These are phyloP conservation scores for Axinella damicornis DNA, from an alignment of 37 sponge, comb jelly and placozoan species.

Conservation along the genomic window DNA sequence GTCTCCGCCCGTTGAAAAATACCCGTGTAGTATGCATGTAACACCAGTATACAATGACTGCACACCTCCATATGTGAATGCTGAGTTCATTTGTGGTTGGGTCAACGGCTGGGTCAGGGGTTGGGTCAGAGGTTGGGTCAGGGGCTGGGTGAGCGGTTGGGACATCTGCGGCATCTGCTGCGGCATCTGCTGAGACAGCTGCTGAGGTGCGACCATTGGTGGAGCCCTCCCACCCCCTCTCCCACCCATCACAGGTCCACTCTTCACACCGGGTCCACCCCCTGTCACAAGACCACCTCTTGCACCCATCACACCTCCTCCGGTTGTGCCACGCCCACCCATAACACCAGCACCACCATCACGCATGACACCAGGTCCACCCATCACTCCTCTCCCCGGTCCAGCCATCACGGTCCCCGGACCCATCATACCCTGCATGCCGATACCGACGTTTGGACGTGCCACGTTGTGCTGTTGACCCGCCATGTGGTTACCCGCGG, in stretches of 20 bases:
- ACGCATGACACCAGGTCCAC: not conserved
- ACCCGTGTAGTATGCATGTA: too few relatives aligned
- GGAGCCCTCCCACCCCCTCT: not conserved
- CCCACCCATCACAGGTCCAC: too few relatives aligned
- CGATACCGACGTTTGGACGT: too few relatives aligned
- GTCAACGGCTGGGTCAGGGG: not conserved
- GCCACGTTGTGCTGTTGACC: too few relatives aligned
- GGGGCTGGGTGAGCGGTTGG: not conserved
- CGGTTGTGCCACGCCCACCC: not conserved
- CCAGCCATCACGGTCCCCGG: too few relatives aligned
- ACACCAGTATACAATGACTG: not conserved
- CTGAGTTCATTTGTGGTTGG: not conserved
- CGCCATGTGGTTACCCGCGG: too few relatives aligned
- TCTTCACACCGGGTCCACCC: too few relatives aligned
- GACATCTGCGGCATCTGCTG: not conserved
- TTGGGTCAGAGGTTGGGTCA: not conserved
- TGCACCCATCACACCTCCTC: not conserved
- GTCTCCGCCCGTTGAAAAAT: too few relatives aligned
- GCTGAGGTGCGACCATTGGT: not conserved
- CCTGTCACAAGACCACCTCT: not conserved
- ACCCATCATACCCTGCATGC: too few relatives aligned
- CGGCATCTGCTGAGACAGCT: not conserved
- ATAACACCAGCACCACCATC: not conserved
- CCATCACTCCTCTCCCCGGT: not conserved
- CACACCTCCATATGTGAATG: constrained; percentile 25